These are phyloP conservation scores for Archips crataeganus DNA, from an alignment of 2,888 invertebrate genomes.

Conservation along the genomic window DNA sequence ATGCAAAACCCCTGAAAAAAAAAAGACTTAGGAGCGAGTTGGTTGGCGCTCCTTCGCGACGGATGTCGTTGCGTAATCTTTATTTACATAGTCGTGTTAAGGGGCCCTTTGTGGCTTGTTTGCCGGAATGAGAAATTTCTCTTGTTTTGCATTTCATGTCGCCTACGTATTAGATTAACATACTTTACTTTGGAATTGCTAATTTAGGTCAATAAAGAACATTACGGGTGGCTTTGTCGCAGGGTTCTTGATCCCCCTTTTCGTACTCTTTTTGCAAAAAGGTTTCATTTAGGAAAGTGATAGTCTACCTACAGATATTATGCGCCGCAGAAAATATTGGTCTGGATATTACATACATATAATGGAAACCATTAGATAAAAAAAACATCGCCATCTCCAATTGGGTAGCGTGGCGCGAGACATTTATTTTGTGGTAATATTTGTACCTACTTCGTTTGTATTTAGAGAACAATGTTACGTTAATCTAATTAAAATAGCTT, in stretches of 20 bases:
- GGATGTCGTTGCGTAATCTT: constrained; percentile 39
- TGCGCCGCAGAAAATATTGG: too few species aligned
- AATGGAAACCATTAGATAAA: too few species aligned
- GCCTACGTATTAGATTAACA: constrained; percentile 41
- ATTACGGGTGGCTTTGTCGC: constrained; percentile 10
- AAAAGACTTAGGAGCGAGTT: constrained; percentile 23
- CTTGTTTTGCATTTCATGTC: constrained; percentile 42
- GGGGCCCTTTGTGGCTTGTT: constrained; percentile 42
- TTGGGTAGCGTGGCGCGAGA: too few species aligned
- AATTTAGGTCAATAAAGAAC: constrained; percentile 35
- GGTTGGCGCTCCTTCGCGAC: constrained; percentile 29
- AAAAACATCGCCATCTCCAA: too few species aligned
- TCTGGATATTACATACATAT: too few species aligned
- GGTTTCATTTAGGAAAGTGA: constrained; percentile 30
- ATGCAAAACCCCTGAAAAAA: constrained; percentile 36
- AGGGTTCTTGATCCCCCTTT: constrained; percentile 5
- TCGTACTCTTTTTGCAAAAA: constrained; percentile 43
- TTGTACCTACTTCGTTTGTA: too few species aligned
- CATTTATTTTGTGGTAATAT: too few species aligned
- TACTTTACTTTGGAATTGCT: constrained; percentile 37
- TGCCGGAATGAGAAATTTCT: constrained; percentile 41
- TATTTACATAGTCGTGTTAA: constrained; percentile 41
- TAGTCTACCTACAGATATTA: background rate
- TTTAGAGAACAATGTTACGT: too few species aligned
- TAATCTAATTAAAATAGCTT: too few species aligned